Evolutionary conservation across 1,140 invertebrate species (phyloP), one percentile per base, ranked within the genome.

Genomic region (Phthorimaea operculella): DNA sequence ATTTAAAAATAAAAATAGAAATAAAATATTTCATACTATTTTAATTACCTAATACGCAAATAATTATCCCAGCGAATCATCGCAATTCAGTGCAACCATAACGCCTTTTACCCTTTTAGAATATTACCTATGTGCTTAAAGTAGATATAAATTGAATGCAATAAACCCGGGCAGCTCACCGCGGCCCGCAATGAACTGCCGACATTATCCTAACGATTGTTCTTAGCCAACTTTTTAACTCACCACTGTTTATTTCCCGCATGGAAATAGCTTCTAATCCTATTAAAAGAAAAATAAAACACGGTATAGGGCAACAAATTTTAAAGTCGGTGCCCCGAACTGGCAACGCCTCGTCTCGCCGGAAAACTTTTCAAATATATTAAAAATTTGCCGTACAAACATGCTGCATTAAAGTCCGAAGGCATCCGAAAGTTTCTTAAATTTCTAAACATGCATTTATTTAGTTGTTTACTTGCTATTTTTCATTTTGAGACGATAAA

Each of bases 301-400:
- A 50, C 44, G 42, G 58, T 56, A 63, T 63, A 63, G 52, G 50
- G 47, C 54, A 65, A 71, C 66, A 68, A 64, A 72, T 72, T 70
- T 68, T 64, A 68, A 70, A 67, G 60, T 68, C 61, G 54, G 52
- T 62, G 55, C 56, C 53, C 42, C 54, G 14, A 54, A 17, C 49
- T 18, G 54, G 45, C 47, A 47, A 15, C 33, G 63, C 56, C 52
- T 53, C 53, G 51, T 47, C 60, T 50, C 52, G 50, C 21, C 52
- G 60, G 28, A 45, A 59, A 74, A 74, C 69, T 74, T 74, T 70
- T 65, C 59, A 61, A 67, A 74, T 74, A 74, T 72, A 74, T 74
- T 72, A 68, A 72, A 74, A 64, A 68, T 65, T 69, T 66, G 50
- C 55, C 62, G 57, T 63, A 66, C 63, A 71, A 68, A 65, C 64